These are phyloP conservation scores for Cavia porcellus DNA, from an alignment of 2,113 vertebrate species.

Conservation along the genomic window DNA sequence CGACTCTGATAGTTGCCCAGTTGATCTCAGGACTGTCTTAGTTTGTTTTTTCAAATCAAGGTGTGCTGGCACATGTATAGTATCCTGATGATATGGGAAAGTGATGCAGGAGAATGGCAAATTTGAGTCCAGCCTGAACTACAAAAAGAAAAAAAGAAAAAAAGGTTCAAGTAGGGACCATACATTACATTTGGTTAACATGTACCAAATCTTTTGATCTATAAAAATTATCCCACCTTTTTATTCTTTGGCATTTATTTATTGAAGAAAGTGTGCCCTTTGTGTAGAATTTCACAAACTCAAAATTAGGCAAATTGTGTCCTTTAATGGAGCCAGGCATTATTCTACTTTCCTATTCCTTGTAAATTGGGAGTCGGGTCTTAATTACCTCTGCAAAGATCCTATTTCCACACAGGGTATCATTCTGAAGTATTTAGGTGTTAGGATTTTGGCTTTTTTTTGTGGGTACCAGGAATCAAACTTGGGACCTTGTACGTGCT, in stretches of 20 bases:
- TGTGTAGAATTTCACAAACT: background rate
- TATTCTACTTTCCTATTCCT: background rate
- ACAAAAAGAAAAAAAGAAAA: background rate
- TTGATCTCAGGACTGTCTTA: background rate
- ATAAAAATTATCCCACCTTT: background rate
- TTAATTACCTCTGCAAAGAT: no score
- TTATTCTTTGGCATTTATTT: background rate
- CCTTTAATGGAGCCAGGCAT: background rate
- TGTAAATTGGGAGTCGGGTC: background rate
- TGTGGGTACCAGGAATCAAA: no score
- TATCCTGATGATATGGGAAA: background rate
- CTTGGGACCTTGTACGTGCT: no score
- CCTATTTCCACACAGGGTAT: conserved; percentile 11
- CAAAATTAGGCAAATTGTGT: background rate
- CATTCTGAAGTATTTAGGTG: background rate
- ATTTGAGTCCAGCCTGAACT: background rate
- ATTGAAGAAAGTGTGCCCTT: background rate
- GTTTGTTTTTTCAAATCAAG: background rate
- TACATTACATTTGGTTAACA: background rate
- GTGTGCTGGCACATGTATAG: background rate
- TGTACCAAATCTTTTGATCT: background rate
- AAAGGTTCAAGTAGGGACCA: background rate
- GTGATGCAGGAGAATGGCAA: background rate
- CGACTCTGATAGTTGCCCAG: background rate
- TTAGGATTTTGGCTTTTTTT: background rate